phyloP scores from a whole-genome alignment of 2,888 invertebrate genomes.

The Platypus cylindrus region DNA sequence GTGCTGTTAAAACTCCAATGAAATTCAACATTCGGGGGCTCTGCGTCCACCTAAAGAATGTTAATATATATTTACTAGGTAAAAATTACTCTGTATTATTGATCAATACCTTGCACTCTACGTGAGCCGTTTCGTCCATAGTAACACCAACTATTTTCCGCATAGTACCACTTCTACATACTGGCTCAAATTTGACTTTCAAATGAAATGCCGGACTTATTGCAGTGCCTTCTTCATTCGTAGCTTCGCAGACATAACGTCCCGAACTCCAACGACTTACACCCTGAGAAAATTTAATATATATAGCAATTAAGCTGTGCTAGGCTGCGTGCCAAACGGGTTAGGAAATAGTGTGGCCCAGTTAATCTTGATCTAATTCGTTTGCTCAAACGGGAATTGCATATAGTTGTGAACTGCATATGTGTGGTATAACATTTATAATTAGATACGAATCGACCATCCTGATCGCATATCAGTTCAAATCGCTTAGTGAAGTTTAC shows the following conservation, averaged over 20 bases:
- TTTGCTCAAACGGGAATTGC: no score
- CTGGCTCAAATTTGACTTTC: conserved; percentile 56
- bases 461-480: no score
- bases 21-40: conserved; percentile 52
- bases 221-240: conserved; percentile 66
- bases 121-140: conserved; percentile 39
- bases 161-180: conserved; percentile 34
- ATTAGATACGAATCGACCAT: no score
- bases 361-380: no score
- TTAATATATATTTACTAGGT: neutral
- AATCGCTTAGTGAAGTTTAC: no score
- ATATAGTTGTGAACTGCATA: no score
- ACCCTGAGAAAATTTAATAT: conserved; percentile 51
- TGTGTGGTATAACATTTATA: no score
- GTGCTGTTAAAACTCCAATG: conserved; percentile 58
- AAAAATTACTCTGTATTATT: neutral
- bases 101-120: conserved; percentile 37
- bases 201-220: conserved; percentile 58
- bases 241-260: conserved; percentile 64
- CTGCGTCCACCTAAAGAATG: conserved; percentile 50
- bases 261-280: conserved; percentile 60
- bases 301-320: no score
- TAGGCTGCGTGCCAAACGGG: no score
- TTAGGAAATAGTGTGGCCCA: no score
- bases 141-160: conserved; percentile 43